Evolutionary conservation across 2,888 invertebrate genomes (phyloP).

Genomic region (Altica lythri): DNA sequence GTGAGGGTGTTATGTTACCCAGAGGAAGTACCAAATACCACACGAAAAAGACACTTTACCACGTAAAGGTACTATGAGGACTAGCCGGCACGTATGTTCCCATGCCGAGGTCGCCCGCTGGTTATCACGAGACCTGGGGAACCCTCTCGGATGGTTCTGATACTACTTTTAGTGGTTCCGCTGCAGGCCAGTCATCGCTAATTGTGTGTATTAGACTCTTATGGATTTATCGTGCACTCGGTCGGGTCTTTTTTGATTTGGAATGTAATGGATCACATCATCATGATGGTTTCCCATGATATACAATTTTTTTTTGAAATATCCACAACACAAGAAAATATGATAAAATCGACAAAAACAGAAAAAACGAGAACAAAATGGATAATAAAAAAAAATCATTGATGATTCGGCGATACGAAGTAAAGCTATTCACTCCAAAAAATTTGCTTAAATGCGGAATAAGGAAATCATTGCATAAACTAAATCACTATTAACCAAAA

Average conservation of each 20-base stretch:
- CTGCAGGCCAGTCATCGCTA: constrained; percentile 17
- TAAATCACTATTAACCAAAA: constrained; percentile 11
- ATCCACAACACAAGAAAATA: too few species aligned
- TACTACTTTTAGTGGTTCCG: constrained; percentile 29
- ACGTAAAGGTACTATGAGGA: constrained; percentile 21
- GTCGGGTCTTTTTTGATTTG: constrained; percentile 14
- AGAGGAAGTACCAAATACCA: not conserved
- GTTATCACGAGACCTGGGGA: constrained; percentile 37
- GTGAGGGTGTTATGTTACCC: not conserved
- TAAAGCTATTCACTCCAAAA: too few species aligned
- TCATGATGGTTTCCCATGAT: too few species aligned
- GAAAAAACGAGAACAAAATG: too few species aligned
- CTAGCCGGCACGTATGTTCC: constrained; percentile 33
- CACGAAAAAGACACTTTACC: constrained; percentile 4
- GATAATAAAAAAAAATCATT: too few species aligned
- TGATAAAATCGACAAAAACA: too few species aligned
- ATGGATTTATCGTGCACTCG: constrained; percentile 28
- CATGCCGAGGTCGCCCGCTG: constrained; percentile 39
- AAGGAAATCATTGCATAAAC: not conserved
- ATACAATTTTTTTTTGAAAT: too few species aligned
- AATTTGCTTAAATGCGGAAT: constrained; percentile 3
- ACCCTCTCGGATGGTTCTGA: constrained; percentile 25
- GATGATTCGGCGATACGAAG: too few species aligned
- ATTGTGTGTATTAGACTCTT: constrained; percentile 31
- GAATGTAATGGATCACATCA: constrained; percentile 7